Conservation (phyloP, 2,797 vertebrate genomes). For the Crenuchus spilurus region DNA sequence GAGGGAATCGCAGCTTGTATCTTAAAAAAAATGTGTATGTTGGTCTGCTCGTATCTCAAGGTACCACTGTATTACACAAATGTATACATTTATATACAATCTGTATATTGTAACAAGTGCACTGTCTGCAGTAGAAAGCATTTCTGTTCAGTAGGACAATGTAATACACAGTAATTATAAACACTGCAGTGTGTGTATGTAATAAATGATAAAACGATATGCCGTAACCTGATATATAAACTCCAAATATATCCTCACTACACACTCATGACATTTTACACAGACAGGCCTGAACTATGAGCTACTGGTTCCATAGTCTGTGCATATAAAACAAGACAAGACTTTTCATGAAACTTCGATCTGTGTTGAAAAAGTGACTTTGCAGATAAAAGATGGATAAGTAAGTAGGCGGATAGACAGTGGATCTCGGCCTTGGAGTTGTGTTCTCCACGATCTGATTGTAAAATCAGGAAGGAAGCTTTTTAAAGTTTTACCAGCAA, state of each 20-base stretch:
- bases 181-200: too few relatives aligned
- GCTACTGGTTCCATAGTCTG: background rate
- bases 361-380: background rate
- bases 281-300: background rate
- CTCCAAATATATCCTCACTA: background rate
- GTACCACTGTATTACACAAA: too few relatives aligned
- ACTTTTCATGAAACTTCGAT: slow-evolving; percentile 11
- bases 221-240: too few relatives aligned
- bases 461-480: slow-evolving; percentile 65
- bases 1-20: too few relatives aligned
- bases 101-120: too few relatives aligned
- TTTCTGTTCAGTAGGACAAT: too few relatives aligned
- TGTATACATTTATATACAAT: too few relatives aligned
- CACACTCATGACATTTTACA: background rate
- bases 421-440: slow-evolving; percentile 60
- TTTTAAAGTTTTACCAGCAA: slow-evolving; percentile 59
- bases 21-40: too few relatives aligned
- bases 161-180: too few relatives aligned
- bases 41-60: too few relatives aligned
- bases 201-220: too few relatives aligned
- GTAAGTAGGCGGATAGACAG: slow-evolving; percentile 10
- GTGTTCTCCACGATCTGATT: slow-evolving; percentile 65
- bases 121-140: too few relatives aligned
- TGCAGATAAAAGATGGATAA: slow-evolving; percentile 31
- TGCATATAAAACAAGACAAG: background rate